These are phyloP conservation scores for Oreocharis arfaki DNA, from an alignment of 2,113 vertebrate genomes.

Conservation along the genomic window DNA sequence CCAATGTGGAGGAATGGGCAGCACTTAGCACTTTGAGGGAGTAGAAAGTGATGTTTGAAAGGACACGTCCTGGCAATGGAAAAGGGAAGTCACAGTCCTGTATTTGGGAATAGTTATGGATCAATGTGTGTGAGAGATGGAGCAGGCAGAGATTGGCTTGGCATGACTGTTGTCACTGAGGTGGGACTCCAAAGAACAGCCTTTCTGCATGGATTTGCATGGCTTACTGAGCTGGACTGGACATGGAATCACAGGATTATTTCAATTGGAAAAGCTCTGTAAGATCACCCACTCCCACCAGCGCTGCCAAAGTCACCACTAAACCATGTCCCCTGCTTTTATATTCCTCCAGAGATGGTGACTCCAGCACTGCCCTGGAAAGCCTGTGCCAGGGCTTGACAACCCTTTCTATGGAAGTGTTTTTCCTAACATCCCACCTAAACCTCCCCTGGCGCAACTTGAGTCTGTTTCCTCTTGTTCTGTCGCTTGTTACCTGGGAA, in stretches of 20 bases:
- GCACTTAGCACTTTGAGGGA: background rate
- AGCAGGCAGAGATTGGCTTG: background rate
- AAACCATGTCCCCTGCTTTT: background rate
- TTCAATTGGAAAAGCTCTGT: background rate
- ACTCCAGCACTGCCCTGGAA: background rate
- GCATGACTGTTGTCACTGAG: fast-evolving
- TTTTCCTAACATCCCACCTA: background rate
- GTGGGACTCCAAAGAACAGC: background rate
- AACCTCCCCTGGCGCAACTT: background rate
- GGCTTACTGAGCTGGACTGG: background rate
- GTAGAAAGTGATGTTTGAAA: background rate
- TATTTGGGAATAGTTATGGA: background rate
- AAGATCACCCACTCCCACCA: background rate
- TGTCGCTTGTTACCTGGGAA: background rate
- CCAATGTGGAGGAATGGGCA: fast-evolving
- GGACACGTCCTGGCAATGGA: background rate
- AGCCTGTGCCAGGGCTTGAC: background rate
- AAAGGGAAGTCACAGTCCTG: background rate
- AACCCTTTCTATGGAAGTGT: background rate
- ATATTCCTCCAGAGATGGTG: background rate
- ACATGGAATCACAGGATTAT: background rate
- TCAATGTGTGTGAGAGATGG: fast-evolving
- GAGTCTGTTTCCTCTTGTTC: background rate
- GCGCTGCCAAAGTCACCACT: background rate
- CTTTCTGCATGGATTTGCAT: background rate